These are phyloP conservation scores for Calcarius lapponicus DNA, from an alignment of 2,797 vertebrate genomes.

Conservation along the genomic window DNA sequence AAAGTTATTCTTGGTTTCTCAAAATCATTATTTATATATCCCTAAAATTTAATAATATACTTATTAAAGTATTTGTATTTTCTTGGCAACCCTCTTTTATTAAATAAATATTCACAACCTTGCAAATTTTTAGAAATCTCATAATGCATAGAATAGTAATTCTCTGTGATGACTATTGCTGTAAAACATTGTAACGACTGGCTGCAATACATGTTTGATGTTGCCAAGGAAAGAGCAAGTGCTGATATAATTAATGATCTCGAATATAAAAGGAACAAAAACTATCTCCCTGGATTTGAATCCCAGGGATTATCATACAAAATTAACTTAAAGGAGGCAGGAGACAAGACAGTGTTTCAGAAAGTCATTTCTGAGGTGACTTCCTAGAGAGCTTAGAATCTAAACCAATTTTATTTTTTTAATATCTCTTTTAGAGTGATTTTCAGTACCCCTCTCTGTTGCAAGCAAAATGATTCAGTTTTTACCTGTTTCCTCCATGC, in stretches of 20 bases:
- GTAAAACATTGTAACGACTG: not conserved
- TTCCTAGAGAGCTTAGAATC: not conserved
- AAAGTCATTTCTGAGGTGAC: not conserved
- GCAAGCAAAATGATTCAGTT: not conserved
- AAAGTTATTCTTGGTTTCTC: constrained; percentile 35
- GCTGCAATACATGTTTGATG: not conserved
- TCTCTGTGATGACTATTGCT: not conserved
- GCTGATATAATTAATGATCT: not conserved
- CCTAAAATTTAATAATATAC: constrained; percentile 54
- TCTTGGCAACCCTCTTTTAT: not conserved
- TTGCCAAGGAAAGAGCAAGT: not conserved
- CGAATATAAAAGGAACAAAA: not conserved
- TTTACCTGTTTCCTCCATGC: not conserved
- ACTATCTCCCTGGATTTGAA: not conserved
- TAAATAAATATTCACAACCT: not conserved
- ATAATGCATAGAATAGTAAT: not conserved
- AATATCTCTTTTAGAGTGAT: not conserved
- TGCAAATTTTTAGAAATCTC: not conserved
- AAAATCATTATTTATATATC: constrained; percentile 72
- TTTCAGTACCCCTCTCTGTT: not conserved
- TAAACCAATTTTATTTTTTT: not conserved
- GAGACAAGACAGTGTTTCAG: not conserved
- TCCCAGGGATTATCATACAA: not conserved
- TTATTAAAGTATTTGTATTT: constrained; percentile 59
- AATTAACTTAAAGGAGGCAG: not conserved